Evolutionary conservation across 2,113 vertebrate genomes (phyloP), one percentile per base, ranked within the genome.

Genomic region (Chaenogobius annularis): DNA sequence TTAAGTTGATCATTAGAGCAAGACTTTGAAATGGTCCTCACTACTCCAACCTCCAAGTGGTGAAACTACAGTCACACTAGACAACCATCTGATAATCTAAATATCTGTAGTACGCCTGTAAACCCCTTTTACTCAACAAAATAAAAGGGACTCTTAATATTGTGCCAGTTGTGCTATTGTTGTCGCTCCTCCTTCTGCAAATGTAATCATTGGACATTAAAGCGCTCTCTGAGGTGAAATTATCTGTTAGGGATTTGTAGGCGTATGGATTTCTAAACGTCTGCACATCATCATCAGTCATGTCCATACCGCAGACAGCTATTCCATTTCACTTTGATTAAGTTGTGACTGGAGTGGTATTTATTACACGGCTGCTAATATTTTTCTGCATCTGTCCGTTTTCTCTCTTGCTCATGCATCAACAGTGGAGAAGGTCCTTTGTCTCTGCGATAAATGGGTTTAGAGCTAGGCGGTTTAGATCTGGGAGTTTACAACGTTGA

Each of bases 241-340:
- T 46, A 74, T 52, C 35, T 61, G 23, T 37, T 63, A 26, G 43
- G 26, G 69, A 78, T 54, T 63, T 82, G 70, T 46, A 54, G 62
- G 61, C 74, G 78, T 82, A 80, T 77, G 46, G 48, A 31, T 69
- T 70, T 77, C 54, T 70, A 44, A 80, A 68, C n/a, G 65, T 54
- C 17, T 68, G 26, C 19, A 47, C 77, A 15, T 70, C 44, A 66
- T 12, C 59, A 59, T 72, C 61, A 65, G 23, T 23, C 7, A 66
- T 52, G 40, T n/a, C 13, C 5, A 48, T 54, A 22, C 47, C 37
- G 68, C 54, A 22, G n/a, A 40, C 31, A 17, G 43, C n/a, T 70
- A 61, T 79, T 47, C 63, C 48, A 61, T 77, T 71, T 46, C 52
- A 69, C 69, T 48, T 20, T 68, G 22, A 46, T 68, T 68, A 61